Base-by-base conservation (phyloP, 2,888 invertebrate species). In the Myopa tessellatipennis region DNA sequence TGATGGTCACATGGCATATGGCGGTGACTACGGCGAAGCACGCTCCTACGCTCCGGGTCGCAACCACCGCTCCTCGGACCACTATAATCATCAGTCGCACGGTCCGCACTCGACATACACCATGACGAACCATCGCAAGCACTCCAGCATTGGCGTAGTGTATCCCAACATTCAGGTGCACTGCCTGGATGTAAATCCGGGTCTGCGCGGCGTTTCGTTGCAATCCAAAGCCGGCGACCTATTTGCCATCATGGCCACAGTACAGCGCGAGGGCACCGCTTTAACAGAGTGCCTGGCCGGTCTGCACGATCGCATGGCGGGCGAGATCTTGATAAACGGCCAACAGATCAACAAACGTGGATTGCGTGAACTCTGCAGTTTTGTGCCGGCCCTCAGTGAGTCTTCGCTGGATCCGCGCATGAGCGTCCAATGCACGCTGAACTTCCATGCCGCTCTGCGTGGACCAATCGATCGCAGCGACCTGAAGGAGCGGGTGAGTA, bases 191-290 rank as follows among this genome's bases (percentile, higher is more conserved):
- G 94, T 95, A 26, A 93, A 94, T 82, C 96, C 96, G 0, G 96
- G 96, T 36, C 79, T 89, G 77, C 85, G 89, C 34, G 89, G 89
- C 4, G 91, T 98, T 10, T 95, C 95, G 45, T 93, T 98, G 83
- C 98, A 98, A 89, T 95, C 95, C 40, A 94, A 95, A 82, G 97
- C 96, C 0, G 97, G 97, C 45, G 98, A 98, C 90, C 92, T 98
- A 67, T 90, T 98, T 84, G 97, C 97, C 4, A 92, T 98, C 36
- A 93, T 98, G 93, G 94, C 97, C 1, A 98, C 98, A 0, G 93
- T 94, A 80, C 96, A 95, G 83, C 92, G 92, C 61, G 97, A 98
- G 88, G 96, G 97, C 14, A 95, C 95, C 0, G 93, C 94, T 0
- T 90, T 98, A n/a, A 90, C 97, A 74, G 95, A 97, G 85, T 93